phyloP scores from a whole-genome alignment of 2,888 invertebrate genomes.

The Mactromeris polynyma region DNA sequence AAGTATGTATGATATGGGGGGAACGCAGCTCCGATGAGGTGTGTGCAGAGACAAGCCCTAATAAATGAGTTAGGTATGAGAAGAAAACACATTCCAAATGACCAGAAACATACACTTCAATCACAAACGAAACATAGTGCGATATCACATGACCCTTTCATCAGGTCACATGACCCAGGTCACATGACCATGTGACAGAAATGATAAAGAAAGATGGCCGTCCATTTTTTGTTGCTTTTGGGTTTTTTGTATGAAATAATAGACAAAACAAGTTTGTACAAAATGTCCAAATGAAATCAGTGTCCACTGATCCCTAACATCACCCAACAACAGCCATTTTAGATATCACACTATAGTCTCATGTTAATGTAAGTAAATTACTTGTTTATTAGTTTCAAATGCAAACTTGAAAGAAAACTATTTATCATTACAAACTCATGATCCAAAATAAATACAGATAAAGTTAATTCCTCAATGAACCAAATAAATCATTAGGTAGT shows the following conservation, averaged over 20 bases:
- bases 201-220: no score
- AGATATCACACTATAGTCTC: background rate
- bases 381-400: conserved; percentile 1
- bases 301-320: background rate
- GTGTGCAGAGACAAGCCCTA: conserved; percentile 48
- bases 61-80: conserved; percentile 12
- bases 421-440: background rate
- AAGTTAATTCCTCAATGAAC: background rate
- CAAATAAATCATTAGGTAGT: background rate
- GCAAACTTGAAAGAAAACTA: background rate
- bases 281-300: background rate
- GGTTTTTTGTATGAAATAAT: background rate
- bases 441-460: background rate
- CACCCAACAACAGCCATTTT: background rate
- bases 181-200: background rate
- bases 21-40: conserved; percentile 83
- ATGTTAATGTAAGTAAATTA: conserved; percentile 11
- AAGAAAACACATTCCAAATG: conserved; percentile 21
- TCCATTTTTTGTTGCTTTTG: no score
- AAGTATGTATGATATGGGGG: conserved; percentile 85
- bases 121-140: background rate
- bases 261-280: background rate
- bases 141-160: conserved; percentile 8
- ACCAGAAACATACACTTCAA: conserved; percentile 28
- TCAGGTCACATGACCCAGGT: background rate